These are phyloP conservation scores for Reticulitermes speratus DNA, from an alignment of 1,140 invertebrate genomes.

Conservation along the genomic window DNA sequence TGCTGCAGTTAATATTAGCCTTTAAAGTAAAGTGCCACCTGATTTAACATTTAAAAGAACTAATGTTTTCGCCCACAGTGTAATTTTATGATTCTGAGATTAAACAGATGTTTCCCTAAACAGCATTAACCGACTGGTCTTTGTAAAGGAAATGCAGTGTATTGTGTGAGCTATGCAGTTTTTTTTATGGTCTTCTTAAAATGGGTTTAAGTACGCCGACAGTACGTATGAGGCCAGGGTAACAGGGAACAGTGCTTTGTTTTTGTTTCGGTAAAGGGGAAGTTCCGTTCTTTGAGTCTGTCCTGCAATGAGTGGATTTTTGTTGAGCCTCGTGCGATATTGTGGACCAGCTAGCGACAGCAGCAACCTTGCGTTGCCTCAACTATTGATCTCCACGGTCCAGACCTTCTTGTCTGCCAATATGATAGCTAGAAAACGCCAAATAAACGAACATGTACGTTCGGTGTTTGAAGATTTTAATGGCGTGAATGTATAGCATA, in stretches of 20 bases:
- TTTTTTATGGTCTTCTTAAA: too few species aligned
- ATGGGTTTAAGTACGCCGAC: too few species aligned
- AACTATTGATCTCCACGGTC: background rate
- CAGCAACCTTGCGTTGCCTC: constrained; percentile 7
- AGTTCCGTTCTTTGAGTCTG: background rate
- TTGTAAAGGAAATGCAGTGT: too few species aligned
- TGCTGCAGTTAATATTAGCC: too few species aligned
- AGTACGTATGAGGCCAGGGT: too few species aligned
- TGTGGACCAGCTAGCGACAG: background rate
- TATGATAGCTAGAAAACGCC: background rate
- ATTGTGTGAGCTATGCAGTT: too few species aligned
- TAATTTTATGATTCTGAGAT: too few species aligned
- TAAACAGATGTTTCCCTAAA: too few species aligned
- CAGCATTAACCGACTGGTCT: too few species aligned
- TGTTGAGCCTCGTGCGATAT: background rate
- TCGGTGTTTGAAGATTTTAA: background rate
- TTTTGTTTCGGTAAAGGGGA: background rate
- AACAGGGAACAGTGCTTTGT: background rate
- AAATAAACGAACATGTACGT: background rate
- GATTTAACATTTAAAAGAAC: too few species aligned
- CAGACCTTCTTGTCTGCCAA: background rate
- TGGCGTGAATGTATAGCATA: background rate
- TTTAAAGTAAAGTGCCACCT: too few species aligned
- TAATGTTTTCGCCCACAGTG: too few species aligned
- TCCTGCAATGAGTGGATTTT: background rate